Percentiles rank a stretch among this genome's conserved stretches.
These are phyloP conservation scores for Protobothrops flavoviridis DNA, from an alignment of 2,113 vertebrate species.

Conservation along the genomic window DNA sequence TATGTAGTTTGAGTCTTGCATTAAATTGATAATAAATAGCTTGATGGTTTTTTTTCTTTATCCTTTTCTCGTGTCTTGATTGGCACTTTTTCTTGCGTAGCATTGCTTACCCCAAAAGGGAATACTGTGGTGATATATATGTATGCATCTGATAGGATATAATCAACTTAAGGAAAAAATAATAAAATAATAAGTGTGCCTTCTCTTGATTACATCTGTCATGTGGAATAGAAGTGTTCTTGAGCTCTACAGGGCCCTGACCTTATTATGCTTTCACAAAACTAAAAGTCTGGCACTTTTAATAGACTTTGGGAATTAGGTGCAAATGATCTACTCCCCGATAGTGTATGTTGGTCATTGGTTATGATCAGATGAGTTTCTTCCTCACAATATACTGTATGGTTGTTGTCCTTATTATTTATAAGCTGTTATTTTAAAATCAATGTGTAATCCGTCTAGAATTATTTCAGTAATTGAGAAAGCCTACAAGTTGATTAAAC, in stretches of 20 bases:
- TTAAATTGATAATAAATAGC: background rate
- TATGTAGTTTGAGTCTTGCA: background rate
- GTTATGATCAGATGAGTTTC: background rate
- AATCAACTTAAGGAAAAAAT: background rate
- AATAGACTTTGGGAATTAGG: background rate
- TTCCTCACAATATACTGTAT: background rate
- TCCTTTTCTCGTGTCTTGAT: background rate
- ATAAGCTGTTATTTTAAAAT: background rate
- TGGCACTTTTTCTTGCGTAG: background rate
- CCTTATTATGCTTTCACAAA: background rate
- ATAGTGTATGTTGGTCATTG: background rate
- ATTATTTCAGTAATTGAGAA: background rate
- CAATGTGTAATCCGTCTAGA: background rate
- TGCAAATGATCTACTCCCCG: background rate
- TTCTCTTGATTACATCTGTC: background rate
- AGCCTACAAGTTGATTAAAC: background rate
- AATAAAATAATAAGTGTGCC: background rate
- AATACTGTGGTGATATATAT: background rate
- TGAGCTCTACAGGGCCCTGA: background rate
- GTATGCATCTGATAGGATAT: background rate
- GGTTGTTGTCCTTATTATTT: background rate
- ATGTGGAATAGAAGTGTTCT: background rate
- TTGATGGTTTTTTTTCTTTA: background rate
- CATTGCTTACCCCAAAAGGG: background rate
- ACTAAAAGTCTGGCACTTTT: background rate